Evolutionary conservation across 2,797 vertebrate species (phyloP).

Genomic region (Heteromormyrus szaboi): DNA sequence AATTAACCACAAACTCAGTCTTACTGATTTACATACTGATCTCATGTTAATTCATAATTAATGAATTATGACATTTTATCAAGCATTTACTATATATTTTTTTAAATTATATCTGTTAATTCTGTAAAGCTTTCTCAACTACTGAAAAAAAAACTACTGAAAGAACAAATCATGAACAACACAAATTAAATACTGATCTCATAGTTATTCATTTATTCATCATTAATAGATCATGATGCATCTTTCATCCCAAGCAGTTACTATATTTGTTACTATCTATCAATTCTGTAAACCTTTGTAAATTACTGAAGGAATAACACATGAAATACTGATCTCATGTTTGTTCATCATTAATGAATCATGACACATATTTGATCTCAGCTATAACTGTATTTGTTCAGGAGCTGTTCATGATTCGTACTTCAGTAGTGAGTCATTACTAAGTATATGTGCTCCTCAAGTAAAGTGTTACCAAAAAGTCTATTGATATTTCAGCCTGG

Average conservation of each 20-base stretch:
- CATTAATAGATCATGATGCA: not conserved
- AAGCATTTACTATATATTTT: not conserved
- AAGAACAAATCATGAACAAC: not conserved
- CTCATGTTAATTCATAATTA: not conserved
- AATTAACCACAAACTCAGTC: not conserved
- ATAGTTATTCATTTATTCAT: not conserved
- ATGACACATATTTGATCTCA: not conserved
- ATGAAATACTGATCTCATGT: not conserved
- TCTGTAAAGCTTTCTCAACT: not conserved
- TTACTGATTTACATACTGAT: not conserved
- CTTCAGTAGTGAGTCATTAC: not conserved
- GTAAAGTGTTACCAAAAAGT: not conserved
- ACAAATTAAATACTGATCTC: not conserved
- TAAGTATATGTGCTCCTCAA: not conserved
- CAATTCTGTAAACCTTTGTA: not conserved
- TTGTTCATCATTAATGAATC: not conserved
- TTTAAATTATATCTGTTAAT: not conserved
- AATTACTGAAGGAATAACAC: not conserved
- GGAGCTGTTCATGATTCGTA: not conserved
- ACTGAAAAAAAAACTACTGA: not conserved
- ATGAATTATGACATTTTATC: not conserved
- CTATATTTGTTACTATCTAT: not conserved
- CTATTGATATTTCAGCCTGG: not conserved
- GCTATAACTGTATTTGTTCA: not conserved
- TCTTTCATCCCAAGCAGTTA: not conserved